Conservation (phyloP, 2,797 vertebrate genomes). For the Acanthurus tractus region DNA sequence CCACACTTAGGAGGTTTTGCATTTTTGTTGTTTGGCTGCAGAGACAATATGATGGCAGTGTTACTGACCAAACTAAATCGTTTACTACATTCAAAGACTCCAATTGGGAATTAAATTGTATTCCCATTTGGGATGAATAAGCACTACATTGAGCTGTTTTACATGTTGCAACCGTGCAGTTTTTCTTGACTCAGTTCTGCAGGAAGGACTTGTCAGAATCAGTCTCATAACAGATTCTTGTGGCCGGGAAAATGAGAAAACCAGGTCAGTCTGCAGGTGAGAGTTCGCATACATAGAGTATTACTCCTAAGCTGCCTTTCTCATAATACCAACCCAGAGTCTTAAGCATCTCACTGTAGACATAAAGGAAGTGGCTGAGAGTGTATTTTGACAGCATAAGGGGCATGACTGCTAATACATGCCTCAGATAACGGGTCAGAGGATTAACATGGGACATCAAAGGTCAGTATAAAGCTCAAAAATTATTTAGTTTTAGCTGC, state of each 20-base stretch:
- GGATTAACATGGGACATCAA: too few relatives aligned
- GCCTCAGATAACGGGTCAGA: too few relatives aligned
- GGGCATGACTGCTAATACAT: too few relatives aligned
- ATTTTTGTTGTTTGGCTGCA: slow-evolving; percentile 38
- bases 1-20: slow-evolving; percentile 33
- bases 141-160: background rate
- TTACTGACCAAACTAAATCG: slow-evolving; percentile 27
- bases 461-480: too few relatives aligned
- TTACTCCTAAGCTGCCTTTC: background rate
- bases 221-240: slow-evolving; percentile 34
- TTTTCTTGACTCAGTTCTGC: slow-evolving; percentile 24
- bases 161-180: background rate
- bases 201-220: slow-evolving; percentile 40
- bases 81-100: slow-evolving; percentile 7
- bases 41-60: slow-evolving; percentile 46
- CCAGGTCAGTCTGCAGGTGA: slow-evolving; percentile 15
- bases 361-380: too few relatives aligned
- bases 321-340: background rate
- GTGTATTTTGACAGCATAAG: too few relatives aligned
- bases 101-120: background rate
- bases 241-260: slow-evolving; percentile 8
- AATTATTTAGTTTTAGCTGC: too few relatives aligned
- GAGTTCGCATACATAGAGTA: background rate
- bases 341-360: background rate
- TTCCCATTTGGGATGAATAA: background rate